Evolutionary conservation across 2,113 vertebrate genomes (phyloP).

Genomic region (Psittacara wagleri): DNA sequence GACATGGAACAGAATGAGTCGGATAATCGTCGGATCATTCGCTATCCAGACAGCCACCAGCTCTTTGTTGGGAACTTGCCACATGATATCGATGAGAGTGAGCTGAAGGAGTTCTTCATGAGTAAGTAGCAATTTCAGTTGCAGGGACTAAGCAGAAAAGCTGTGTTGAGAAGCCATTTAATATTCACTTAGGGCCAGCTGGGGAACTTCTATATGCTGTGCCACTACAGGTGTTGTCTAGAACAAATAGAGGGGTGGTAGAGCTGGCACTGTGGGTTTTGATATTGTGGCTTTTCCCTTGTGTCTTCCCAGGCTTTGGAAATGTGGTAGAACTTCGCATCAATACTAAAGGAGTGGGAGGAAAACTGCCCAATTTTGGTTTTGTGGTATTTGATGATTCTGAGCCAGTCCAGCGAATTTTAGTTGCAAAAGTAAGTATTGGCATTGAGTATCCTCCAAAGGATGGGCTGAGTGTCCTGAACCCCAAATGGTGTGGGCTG

Average conservation of each 20-base stretch:
- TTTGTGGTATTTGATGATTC: constrained; percentile 98
- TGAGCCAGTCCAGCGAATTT: constrained; percentile 94
- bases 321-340: constrained; percentile 97
- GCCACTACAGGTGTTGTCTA: rapidly evolving
- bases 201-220: rapidly evolving
- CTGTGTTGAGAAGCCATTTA: rapidly evolving
- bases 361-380: constrained; percentile 97
- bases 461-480: neutral
- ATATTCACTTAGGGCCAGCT: rapidly evolving
- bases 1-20: constrained; percentile 87
- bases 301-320: constrained; percentile 83
- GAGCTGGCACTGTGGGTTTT: neutral
- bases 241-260: neutral
- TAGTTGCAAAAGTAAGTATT: constrained; percentile 94
- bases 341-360: constrained; percentile 96
- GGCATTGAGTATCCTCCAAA: neutral
- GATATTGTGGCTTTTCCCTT: neutral
- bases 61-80: constrained; percentile 96
- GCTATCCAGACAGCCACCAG: constrained; percentile 95
- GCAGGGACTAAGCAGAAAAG: neutral
- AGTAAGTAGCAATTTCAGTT: constrained; percentile 75
- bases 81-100: constrained; percentile 91
- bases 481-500: rapidly evolving
- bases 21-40: constrained; percentile 86
- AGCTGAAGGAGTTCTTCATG: constrained; percentile 96